Evolutionary conservation across 2,888 invertebrate genomes (phyloP).

Genomic region (Ennomos erosarius): DNA sequence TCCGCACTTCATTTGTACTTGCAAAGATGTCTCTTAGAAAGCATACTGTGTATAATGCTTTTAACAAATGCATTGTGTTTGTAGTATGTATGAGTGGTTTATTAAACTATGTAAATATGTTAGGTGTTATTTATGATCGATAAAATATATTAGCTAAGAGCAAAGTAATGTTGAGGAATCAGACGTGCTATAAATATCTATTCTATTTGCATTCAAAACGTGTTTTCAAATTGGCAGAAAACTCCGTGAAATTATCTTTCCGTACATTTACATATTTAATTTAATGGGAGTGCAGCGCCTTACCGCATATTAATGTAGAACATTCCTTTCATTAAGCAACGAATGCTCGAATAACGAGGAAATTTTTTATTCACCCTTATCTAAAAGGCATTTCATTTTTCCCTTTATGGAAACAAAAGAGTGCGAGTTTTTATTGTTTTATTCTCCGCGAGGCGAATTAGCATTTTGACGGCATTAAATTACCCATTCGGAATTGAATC

Average conservation of each 20-base stretch:
- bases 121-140: background rate
- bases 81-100: no score
- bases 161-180: no score
- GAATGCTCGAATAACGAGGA: slow-evolving; percentile 28
- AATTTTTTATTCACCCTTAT: slow-evolving; percentile 29
- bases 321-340: slow-evolving; percentile 31
- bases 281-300: slow-evolving; percentile 29
- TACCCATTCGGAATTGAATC: slow-evolving; percentile 26
- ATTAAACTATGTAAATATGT: background rate
- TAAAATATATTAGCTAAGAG: no score
- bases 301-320: slow-evolving; percentile 31
- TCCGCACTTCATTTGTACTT: no score
- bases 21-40: no score
- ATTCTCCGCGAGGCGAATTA: slow-evolving; percentile 19
- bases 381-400: slow-evolving; percentile 31
- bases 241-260: slow-evolving; percentile 28
- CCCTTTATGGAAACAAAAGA: slow-evolving; percentile 32
- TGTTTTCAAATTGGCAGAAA: slow-evolving; percentile 26
- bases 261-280: slow-evolving; percentile 33
- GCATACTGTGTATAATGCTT: no score
- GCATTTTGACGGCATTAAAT: slow-evolving; percentile 26
- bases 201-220: slow-evolving; percentile 19
- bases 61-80: no score
- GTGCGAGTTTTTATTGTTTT: slow-evolving; percentile 28
- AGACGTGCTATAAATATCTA: no score